Percentiles rank a stretch among this genome's conserved stretches.
Conservation (phyloP, 2,888 invertebrate genomes). For the Aplocera efformata region DNA sequence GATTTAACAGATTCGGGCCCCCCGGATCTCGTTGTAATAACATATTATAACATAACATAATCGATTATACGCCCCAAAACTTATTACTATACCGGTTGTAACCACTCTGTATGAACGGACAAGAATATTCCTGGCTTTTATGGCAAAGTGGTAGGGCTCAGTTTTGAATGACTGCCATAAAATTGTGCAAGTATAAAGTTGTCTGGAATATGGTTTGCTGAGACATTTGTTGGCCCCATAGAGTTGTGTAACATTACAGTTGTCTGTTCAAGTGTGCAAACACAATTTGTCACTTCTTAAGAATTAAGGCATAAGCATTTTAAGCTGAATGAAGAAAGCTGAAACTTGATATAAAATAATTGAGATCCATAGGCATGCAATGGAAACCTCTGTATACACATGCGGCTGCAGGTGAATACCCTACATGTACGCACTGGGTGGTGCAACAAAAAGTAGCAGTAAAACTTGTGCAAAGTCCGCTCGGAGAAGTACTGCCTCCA, state of each 20-base stretch:
- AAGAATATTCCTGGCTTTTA: conserved; percentile 13
- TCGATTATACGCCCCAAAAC: conserved; percentile 66
- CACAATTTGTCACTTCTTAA: too few species aligned
- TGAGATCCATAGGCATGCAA: too few species aligned
- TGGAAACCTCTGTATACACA: too few species aligned
- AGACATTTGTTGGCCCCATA: conserved; percentile 51
- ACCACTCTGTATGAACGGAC: conserved; percentile 9
- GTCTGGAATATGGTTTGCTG: conserved; percentile 46
- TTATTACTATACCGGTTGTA: conserved; percentile 43
- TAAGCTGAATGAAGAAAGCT: too few species aligned
- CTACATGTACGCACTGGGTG: too few species aligned
- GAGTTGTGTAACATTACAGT: conserved; percentile 25
- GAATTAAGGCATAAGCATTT: too few species aligned
- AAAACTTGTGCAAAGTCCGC: too few species aligned
- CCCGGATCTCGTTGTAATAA: conserved; percentile 47
- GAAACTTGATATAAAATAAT: too few species aligned
- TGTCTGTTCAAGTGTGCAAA: too few species aligned
- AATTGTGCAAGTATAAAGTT: conserved; percentile 14
- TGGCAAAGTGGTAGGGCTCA: conserved; percentile 15
- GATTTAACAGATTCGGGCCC: conserved; percentile 39
- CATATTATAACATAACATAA: conserved; percentile 63
- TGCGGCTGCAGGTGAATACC: too few species aligned
- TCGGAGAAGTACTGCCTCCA: too few species aligned
- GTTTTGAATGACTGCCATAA: conserved; percentile 15
- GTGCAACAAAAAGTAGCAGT: too few species aligned